phyloP scores from a whole-genome alignment of 2,797 vertebrate genomes.

The Odontamblyopus lacepedii region DNA sequence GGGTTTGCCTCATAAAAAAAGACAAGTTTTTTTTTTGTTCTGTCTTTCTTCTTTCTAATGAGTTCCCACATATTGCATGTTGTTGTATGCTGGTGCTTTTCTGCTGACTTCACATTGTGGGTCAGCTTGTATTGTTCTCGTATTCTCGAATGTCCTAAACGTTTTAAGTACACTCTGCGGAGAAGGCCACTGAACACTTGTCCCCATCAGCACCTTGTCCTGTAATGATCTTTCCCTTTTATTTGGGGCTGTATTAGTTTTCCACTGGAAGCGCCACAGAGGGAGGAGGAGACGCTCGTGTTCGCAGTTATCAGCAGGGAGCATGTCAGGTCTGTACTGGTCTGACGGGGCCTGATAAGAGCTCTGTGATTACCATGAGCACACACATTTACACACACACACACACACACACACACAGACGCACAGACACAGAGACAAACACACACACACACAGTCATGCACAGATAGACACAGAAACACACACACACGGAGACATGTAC shows the following conservation, averaged over 20 bases:
- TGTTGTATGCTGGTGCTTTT: background rate
- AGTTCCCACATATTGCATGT: background rate
- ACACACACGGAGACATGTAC: too few species aligned
- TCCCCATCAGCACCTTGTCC: slow-evolving; percentile 48
- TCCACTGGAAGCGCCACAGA: slow-evolving; percentile 65
- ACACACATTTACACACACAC: slow-evolving; percentile 8
- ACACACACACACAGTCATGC: slow-evolving; percentile 1
- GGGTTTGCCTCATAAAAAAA: background rate
- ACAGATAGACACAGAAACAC: too few species aligned
- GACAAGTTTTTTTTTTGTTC: background rate
- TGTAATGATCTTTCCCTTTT: slow-evolving; percentile 68
- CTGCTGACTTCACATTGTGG: background rate
- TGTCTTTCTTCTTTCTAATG: background rate
- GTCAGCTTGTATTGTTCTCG: background rate
- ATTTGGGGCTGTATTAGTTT: slow-evolving; percentile 74
- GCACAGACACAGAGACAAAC: background rate
- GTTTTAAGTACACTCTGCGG: background rate
- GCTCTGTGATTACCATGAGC: slow-evolving; percentile 64
- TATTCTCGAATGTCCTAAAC: background rate
- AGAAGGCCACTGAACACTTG: slow-evolving; percentile 46
- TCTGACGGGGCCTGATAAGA: slow-evolving; percentile 78
- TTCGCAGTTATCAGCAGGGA: slow-evolving; percentile 73
- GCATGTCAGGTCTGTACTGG: slow-evolving; percentile 74
- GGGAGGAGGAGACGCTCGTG: slow-evolving; percentile 61
- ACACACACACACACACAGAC: background rate